phyloP scores from a whole-genome alignment of 2,113 vertebrate genomes.

The Todiramphus saurophagus region DNA sequence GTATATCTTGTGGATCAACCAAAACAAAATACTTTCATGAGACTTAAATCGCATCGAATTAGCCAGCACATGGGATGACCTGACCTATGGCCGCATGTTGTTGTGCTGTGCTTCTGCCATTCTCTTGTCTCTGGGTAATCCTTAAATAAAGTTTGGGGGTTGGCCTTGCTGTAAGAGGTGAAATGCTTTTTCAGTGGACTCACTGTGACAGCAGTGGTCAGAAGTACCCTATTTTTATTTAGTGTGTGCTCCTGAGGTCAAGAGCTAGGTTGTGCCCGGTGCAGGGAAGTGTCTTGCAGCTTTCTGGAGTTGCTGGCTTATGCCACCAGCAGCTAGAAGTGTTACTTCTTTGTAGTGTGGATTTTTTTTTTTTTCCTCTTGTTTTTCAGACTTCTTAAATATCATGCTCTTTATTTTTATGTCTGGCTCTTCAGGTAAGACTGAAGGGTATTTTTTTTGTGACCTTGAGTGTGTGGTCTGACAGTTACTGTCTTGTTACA shows the following conservation, averaged over 20 bases:
- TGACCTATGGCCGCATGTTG: not conserved
- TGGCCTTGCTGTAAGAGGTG: not conserved
- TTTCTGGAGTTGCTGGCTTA: not conserved
- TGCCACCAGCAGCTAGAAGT: not conserved
- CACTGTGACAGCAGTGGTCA: not conserved
- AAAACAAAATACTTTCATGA: not conserved
- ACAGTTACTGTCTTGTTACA: not conserved
- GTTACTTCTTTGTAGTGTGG: not conserved
- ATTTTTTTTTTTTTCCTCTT: not conserved
- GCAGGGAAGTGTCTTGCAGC: not conserved
- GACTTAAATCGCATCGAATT: not conserved
- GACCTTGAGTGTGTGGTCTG: not conserved
- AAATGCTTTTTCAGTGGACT: not conserved
- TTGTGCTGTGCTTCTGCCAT: not conserved
- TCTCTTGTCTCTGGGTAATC: not conserved
- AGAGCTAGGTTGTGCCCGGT: not conserved
- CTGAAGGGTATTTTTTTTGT: not conserved
- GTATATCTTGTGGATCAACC: not conserved
- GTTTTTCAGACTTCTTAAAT: not conserved
- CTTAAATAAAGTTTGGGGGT: not conserved
- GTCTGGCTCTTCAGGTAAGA: not conserved
- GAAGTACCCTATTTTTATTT: not conserved
- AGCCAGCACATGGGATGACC: no score
- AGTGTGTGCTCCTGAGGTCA: not conserved
- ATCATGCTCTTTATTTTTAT: not conserved